Evolutionary conservation across 2,888 invertebrate genomes (phyloP).

Genomic region (Aspidiotus destructor): DNA sequence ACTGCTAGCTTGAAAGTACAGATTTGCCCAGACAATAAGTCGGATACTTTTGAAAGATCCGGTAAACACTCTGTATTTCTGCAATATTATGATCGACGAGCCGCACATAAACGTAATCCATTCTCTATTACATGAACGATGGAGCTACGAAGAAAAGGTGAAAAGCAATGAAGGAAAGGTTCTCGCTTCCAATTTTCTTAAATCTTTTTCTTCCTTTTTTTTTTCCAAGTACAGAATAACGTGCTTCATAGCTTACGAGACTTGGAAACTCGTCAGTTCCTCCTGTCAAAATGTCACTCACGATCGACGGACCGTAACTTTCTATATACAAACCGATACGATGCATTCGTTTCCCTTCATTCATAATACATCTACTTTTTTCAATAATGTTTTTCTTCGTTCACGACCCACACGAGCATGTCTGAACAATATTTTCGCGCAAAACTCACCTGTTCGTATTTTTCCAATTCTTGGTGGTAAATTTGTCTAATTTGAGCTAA

Average conservation of each 20-base stretch:
- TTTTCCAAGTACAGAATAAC: not conserved
- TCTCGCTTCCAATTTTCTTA: not conserved
- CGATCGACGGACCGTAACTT: slow-evolving; percentile 29
- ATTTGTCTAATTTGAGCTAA: slow-evolving; percentile 96
- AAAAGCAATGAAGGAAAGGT: not conserved
- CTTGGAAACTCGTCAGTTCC: slow-evolving; percentile 28
- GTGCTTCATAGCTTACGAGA: slow-evolving; percentile 20
- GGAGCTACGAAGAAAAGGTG: too few species aligned
- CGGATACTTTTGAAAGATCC: too few species aligned
- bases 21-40: too few species aligned
- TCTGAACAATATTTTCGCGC: not conserved
- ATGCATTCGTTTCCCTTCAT: slow-evolving; percentile 21
- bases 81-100: too few species aligned
- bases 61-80: too few species aligned
- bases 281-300: slow-evolving; percentile 31
- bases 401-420: not conserved
- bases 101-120: too few species aligned
- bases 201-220: not conserved
- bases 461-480: slow-evolving; percentile 97
- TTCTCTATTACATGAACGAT: too few species aligned
- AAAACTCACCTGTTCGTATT: slow-evolving; percentile 82
- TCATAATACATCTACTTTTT: not conserved
- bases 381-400: not conserved
- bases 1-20: too few species aligned
- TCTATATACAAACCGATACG: slow-evolving; percentile 21